phyloP scores from a whole-genome alignment of 1,140 invertebrate species.

The Drosophila sp. region DNA sequence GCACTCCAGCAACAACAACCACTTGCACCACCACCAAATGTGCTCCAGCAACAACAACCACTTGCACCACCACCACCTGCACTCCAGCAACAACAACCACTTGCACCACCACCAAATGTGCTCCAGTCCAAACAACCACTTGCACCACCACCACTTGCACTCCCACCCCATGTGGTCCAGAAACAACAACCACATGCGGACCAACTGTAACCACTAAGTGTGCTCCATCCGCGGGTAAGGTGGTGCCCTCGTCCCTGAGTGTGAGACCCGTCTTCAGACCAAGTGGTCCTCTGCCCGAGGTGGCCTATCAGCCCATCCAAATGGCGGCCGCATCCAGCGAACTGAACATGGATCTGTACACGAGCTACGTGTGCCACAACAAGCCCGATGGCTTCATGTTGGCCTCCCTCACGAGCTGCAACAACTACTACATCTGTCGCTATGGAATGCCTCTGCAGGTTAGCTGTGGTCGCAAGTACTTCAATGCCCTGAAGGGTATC shows the following conservation, averaged over 20 bases:
- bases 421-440: slow-evolving; percentile 77
- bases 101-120: not conserved
- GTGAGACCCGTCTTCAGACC: slow-evolving; percentile 28
- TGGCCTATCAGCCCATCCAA: not conserved
- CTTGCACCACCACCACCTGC: no score
- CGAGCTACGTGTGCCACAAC: slow-evolving; percentile 62
- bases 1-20: slow-evolving; percentile 37
- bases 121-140: slow-evolving; percentile 16
- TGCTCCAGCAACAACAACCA: no score
- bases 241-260: slow-evolving; percentile 31
- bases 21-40: no score
- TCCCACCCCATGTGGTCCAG: not conserved
- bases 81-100: slow-evolving; percentile 11
- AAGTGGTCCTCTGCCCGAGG: slow-evolving; percentile 23
- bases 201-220: slow-evolving; percentile 35
- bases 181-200: slow-evolving; percentile 8
- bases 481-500: slow-evolving; percentile 73
- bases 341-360: slow-evolving; percentile 59
- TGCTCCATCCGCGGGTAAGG: not conserved
- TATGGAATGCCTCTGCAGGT: slow-evolving; percentile 63
- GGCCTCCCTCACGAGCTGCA: slow-evolving; percentile 73
- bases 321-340: slow-evolving; percentile 22
- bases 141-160: slow-evolving; percentile 23
- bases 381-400: slow-evolving; percentile 77
- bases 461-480: slow-evolving; percentile 71